phyloP scores from a whole-genome alignment of 2,888 invertebrate species.

The Ashinkailepas kermadecensis region DNA sequence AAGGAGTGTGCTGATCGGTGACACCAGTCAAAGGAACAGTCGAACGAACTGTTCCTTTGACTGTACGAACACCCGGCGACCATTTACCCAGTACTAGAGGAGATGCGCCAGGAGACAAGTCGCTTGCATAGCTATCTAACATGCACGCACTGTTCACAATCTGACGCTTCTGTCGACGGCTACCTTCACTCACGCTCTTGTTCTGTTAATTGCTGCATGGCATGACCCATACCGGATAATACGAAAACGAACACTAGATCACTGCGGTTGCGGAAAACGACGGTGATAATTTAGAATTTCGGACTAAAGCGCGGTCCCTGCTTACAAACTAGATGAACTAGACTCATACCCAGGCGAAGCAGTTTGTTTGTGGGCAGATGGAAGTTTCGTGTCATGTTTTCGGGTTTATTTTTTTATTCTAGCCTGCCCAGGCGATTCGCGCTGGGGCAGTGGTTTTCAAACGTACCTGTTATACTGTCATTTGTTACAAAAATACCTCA shows the following conservation, averaged over 20 bases:
- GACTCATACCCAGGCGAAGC: neutral
- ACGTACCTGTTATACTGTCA: slow-evolving; percentile 4
- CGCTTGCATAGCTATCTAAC: too few species aligned
- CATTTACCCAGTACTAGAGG: too few species aligned
- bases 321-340: neutral
- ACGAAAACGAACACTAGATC: neutral
- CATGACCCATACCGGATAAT: neutral
- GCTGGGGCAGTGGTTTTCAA: slow-evolving; percentile 8
- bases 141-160: too few species aligned
- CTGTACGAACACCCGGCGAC: too few species aligned
- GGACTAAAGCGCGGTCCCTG: slow-evolving; percentile 4
- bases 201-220: too few species aligned
- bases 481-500: slow-evolving; percentile 7
- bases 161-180: too few species aligned
- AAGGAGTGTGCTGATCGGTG: too few species aligned
- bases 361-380: too few species aligned
- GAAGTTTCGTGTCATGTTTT: neutral
- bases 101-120: too few species aligned
- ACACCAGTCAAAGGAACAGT: too few species aligned
- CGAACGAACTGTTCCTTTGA: too few species aligned
- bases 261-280: neutral
- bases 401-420: slow-evolving; percentile 21
- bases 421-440: neutral
- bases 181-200: too few species aligned
- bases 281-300: neutral